Conservation (phyloP, 37 sponge, comb jelly and placozoan species). For the Geodia barretti region DNA sequence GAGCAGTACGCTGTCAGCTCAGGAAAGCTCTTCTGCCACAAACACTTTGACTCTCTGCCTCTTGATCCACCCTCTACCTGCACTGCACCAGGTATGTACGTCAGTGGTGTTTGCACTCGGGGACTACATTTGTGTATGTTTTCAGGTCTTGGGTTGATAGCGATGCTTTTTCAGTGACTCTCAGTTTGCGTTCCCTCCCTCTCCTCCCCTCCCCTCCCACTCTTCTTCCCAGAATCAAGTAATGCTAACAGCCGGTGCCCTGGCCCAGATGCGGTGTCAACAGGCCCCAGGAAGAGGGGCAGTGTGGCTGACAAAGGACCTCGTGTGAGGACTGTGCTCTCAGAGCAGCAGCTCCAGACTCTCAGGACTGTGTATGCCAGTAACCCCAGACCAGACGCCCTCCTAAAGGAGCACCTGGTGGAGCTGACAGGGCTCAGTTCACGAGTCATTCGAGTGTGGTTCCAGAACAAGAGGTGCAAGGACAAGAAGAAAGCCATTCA, state of each 20-base stretch:
- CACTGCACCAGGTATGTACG: neutral
- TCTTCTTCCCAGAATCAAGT: neutral
- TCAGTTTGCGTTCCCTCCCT: neutral
- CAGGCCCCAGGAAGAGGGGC: neutral
- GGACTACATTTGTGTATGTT: neutral
- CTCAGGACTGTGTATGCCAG: constrained; percentile 76
- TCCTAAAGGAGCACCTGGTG: constrained; percentile 91
- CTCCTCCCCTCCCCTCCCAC: constrained; percentile 3
- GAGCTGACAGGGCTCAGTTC: constrained; percentile 88
- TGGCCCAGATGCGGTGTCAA: neutral
- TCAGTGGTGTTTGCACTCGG: neutral
- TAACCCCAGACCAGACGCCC: constrained; percentile 91
- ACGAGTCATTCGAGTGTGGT: constrained; percentile 94
- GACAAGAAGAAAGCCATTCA: constrained; percentile 94
- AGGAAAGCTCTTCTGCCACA: constrained; percentile 59
- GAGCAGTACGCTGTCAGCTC: constrained; percentile 63
- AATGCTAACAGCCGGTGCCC: neutral
- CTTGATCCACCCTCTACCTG: constrained; percentile 6
- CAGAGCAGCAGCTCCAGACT: constrained; percentile 89
- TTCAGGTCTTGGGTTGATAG: neutral
- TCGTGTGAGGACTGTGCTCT: constrained; percentile 88
- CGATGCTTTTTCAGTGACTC: neutral
- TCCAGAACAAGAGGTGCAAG: constrained; percentile 98
- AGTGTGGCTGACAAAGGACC: constrained; percentile 73
- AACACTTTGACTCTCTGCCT: constrained; percentile 31